phyloP scores from a whole-genome alignment of 2,113 vertebrate genomes.

The Sitta europaea region DNA sequence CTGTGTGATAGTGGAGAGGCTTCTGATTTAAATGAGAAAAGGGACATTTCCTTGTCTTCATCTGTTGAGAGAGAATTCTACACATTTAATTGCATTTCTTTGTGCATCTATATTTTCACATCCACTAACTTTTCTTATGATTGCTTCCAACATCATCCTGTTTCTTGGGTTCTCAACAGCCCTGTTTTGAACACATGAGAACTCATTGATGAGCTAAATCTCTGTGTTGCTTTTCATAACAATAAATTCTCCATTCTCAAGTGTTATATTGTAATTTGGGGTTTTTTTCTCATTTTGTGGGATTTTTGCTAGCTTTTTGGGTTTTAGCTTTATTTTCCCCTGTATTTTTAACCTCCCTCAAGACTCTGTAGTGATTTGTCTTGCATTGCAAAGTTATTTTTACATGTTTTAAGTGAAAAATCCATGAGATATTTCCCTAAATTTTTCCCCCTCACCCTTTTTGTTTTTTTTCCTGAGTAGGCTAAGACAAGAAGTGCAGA shows the following conservation, averaged over 20 bases:
- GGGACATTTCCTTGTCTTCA: neutral
- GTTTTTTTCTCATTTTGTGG: neutral
- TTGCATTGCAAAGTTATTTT: neutral
- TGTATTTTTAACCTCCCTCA: neutral
- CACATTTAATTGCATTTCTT: neutral
- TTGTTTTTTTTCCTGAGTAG: neutral
- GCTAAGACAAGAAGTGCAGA: neutral
- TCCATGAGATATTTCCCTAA: neutral
- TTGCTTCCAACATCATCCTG: neutral
- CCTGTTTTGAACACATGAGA: neutral
- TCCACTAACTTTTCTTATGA: neutral
- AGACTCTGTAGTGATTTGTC: neutral
- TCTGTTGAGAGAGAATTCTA: neutral
- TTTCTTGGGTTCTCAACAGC: neutral
- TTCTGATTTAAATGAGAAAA: neutral
- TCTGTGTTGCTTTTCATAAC: neutral
- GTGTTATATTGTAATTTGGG: neutral
- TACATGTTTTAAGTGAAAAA: neutral
- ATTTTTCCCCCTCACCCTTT: fast-evolving
- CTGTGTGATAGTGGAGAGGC: neutral
- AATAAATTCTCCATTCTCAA: neutral
- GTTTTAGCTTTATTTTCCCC: neutral
- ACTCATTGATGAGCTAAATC: neutral
- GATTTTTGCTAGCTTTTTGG: neutral
- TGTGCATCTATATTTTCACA: neutral